Conservation (phyloP, 2,888 invertebrate species). For the Himalopsyche kuldschensis region DNA sequence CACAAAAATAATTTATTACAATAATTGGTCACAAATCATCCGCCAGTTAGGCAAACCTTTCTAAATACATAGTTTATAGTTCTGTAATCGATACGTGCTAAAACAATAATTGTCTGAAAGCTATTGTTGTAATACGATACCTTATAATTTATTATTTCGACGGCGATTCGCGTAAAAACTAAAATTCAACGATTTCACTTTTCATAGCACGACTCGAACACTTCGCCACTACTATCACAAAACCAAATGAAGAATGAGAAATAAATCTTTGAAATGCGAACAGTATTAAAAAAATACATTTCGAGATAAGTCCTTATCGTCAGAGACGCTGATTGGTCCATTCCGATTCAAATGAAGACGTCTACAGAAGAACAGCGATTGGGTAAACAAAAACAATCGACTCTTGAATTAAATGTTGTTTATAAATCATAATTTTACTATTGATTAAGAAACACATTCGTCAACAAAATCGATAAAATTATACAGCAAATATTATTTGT, state of each 20-base stretch:
- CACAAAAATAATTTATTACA: not conserved
- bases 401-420: not conserved
- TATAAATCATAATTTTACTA: not conserved
- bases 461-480: not conserved
- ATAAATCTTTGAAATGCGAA: not conserved
- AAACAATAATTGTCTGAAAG: not conserved
- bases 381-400: not conserved
- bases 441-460: not conserved
- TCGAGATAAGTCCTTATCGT: not conserved
- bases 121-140: not conserved
- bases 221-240: not conserved
- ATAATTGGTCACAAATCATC: not conserved
- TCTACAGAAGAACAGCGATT: not conserved
- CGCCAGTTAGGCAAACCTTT: not conserved
- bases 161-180: not conserved
- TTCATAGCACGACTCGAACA: not conserved
- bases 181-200: not conserved
- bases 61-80: not conserved
- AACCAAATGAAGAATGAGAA: not conserved
- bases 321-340: not conserved
- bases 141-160: not conserved
- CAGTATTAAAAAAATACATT: not conserved
- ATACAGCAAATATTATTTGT: not conserved
- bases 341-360: not conserved
- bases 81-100: not conserved